These are phyloP conservation scores for Spilogale gracilis DNA, from an alignment of 2,113 vertebrate genomes.

Conservation along the genomic window DNA sequence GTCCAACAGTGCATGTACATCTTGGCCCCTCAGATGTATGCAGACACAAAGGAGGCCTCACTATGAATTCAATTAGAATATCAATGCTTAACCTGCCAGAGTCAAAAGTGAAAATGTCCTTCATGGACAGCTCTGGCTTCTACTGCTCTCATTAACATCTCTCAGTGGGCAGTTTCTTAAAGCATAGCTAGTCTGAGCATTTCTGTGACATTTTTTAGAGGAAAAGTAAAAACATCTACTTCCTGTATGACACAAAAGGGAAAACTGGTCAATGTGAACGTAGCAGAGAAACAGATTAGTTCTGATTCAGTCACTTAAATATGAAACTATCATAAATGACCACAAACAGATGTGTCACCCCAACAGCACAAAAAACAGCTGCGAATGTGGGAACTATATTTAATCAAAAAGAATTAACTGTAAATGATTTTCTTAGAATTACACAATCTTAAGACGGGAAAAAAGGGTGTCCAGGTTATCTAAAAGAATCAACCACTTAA, in stretches of 20 bases:
- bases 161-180: constrained; percentile 67
- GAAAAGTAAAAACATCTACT: constrained; percentile 67
- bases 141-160: constrained; percentile 70
- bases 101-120: constrained; percentile 70
- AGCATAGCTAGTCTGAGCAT: constrained; percentile 54
- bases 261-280: constrained; percentile 48
- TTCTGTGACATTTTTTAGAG: constrained; percentile 66
- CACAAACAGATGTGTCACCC: constrained; percentile 55
- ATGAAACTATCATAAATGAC: constrained; percentile 62
- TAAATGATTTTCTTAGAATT: constrained; percentile 55
- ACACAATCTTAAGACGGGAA: background rate
- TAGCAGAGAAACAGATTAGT: constrained; percentile 46
- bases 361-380: background rate
- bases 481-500: constrained; percentile 41
- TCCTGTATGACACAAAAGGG: constrained; percentile 71
- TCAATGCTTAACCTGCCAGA: constrained; percentile 71
- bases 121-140: constrained; percentile 64
- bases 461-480: constrained; percentile 17
- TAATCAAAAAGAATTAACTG: constrained; percentile 45
- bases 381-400: constrained; percentile 40
- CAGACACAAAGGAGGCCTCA: constrained; percentile 74
- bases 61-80: constrained; percentile 75
- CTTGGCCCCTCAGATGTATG: constrained; percentile 71
- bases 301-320: constrained; percentile 59
- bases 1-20: constrained; percentile 65